Percentiles rank a stretch among this genome's conserved stretches.
These are phyloP conservation scores for Syndactyla subalaris DNA, from an alignment of 2,797 vertebrate genomes.

Conservation along the genomic window DNA sequence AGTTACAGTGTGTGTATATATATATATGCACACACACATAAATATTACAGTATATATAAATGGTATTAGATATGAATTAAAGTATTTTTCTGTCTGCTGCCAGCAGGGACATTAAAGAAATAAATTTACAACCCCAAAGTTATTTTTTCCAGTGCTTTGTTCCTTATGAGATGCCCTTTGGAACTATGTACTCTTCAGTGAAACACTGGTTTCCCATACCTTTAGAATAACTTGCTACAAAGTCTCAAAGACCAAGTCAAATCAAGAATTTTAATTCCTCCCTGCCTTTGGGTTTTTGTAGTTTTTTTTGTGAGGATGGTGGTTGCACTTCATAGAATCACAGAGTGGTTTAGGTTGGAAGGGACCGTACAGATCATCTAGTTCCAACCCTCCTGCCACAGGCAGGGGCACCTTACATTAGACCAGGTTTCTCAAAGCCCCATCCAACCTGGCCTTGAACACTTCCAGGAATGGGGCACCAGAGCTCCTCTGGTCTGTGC, in stretches of 20 bases:
- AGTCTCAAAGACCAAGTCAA: not conserved
- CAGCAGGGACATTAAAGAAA: conserved; percentile 42
- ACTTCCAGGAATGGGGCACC: not conserved
- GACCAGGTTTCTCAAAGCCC: not conserved
- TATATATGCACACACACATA: not conserved
- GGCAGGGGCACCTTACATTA: not conserved
- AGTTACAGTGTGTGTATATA: not conserved
- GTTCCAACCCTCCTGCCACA: not conserved
- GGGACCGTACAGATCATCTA: not conserved
- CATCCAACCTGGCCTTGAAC: not conserved
- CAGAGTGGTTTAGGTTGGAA: not conserved
- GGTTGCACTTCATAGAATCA: not conserved
- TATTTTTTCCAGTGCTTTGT: conserved; percentile 53
- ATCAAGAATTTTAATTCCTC: not conserved
- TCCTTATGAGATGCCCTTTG: conserved; percentile 16
- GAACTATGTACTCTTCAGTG: conserved; percentile 31
- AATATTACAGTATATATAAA: not conserved
- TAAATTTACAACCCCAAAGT: conserved; percentile 31
- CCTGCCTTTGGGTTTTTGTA: too few species aligned
- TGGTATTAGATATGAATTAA: not conserved
- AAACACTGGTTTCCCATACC: not conserved
- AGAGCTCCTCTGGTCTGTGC: not conserved
- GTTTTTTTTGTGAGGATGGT: fast-evolving
- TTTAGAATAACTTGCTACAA: conserved; percentile 17
- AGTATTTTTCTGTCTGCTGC: conserved; percentile 5